These are phyloP conservation scores for Thumatha senex DNA, from an alignment of 2,888 invertebrate species.

Conservation along the genomic window DNA sequence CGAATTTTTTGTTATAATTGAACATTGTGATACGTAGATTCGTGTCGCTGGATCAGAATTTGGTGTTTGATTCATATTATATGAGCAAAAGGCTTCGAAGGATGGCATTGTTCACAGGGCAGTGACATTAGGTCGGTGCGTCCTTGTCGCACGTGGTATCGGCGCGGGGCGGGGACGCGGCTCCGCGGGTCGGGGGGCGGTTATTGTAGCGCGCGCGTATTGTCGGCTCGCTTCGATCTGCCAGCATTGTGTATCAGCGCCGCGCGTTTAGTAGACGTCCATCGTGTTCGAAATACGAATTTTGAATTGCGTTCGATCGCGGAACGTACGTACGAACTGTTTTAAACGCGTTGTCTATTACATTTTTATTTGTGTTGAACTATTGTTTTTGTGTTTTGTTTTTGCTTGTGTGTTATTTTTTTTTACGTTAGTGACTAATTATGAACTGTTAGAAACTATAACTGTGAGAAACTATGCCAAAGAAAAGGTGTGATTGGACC, in stretches of 20 bases:
- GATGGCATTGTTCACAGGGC: constrained; percentile 80
- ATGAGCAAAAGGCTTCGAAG: constrained; percentile 51
- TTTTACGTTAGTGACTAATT: constrained; percentile 51
- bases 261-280: constrained; percentile 67
- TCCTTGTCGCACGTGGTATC: constrained; percentile 75
- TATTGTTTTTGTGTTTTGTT: constrained; percentile 53
- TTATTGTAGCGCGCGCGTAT: constrained; percentile 83
- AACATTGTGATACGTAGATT: constrained; percentile 15
- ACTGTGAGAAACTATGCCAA: constrained; percentile 68
- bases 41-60: constrained; percentile 24
- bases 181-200: constrained; percentile 70
- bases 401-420: constrained; percentile 37
- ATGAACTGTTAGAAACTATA: constrained; percentile 41
- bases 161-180: constrained; percentile 66
- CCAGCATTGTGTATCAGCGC: constrained; percentile 78
- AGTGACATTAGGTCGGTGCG: constrained; percentile 81
- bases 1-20: constrained; percentile 34
- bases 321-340: constrained; percentile 53
- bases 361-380: constrained; percentile 57
- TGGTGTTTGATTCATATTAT: constrained; percentile 53
- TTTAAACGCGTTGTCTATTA: constrained; percentile 49
- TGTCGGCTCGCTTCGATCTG: constrained; percentile 81
- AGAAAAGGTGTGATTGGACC: constrained; percentile 71
- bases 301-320: constrained; percentile 63
- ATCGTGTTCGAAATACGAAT: constrained; percentile 50